Base-by-base conservation (phyloP, 2,888 invertebrate species). In the Meganola albula region DNA sequence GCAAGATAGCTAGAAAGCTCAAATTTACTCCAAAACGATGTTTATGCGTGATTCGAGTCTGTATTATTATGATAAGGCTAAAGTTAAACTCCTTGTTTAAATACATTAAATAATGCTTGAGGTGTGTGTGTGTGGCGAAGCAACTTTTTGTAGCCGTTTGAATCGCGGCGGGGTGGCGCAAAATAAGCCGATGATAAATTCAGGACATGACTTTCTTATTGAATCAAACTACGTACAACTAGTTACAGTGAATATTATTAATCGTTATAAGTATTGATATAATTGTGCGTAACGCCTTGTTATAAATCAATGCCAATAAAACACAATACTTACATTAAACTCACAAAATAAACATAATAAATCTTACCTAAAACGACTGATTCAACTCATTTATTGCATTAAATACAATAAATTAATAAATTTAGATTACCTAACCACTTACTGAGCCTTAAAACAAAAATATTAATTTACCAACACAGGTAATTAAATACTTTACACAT, bases 331-430 rank as follows among this genome's bases (percentile, higher is more conserved):
- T 30, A 37, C 48, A n/a, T n/a, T 40, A 40, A 34, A 34, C 44
- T 40, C 36, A 47, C 13, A 52, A 53, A 51, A 47, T 43, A 47
- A 53, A 51, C 48, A 55, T 49, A 43, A 64, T 62, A 59, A 65
- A 63, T 49, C 56, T 50, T 56, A 44, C 43, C 45, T 57, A 61
- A 63, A n/a, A 63, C 56, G 50, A 65, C 48, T 52, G 55, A 65
- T 68, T 73, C 69, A 74, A 67, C 72, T 63, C 63, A 61, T 55
- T 67, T 55, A 55, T 54, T 62, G 54, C 50, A 48, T 48, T 53
- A 57, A 56, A 52, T 58, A 53, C 34, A 55, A 58, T 57, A 60
- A 59, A 57, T 58, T 56, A 63, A 57, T 54, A 46, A 24, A 4
- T 53, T 45, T 35, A 43, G 43, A 40, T 46, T 33, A 48, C 31